Base-by-base conservation (phyloP, 2,113 vertebrate genomes). In the Agapornis roseicollis region DNA sequence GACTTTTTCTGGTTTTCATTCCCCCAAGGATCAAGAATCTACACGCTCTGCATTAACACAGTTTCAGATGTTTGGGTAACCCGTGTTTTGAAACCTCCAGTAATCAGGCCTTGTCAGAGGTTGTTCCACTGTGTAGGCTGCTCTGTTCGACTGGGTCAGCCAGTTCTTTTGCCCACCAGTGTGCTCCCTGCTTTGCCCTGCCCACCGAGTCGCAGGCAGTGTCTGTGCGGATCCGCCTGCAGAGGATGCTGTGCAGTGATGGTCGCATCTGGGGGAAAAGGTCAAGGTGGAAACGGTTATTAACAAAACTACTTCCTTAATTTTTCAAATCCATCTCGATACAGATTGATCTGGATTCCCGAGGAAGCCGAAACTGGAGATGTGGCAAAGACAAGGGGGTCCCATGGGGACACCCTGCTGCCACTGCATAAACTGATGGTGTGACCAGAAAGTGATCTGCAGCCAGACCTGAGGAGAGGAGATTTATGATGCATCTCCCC, bases 181-280 rank as follows among this genome's bases (percentile, higher is more conserved):
- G 3, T 70, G 77, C 39, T n/a, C 47, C 44, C 50, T 74, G 53
- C 22, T 27, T 19, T 29, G 44, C 37, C 61, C 35, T 70, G 1
- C 49, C 46, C 53, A 28, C 41, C 0, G 0, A 35, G 19, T 19
- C 0, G 0, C 37, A 13, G 6, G 11, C 47, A 37, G 44, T 0
- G 0, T 41, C 47, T 41, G 7, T 37, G 42, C 70, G 29, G 33
- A 63, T 60, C 23, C 22, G 44, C 11, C 37, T 44, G 71, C n/a
- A 29, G 5, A 69, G 13, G 63, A 70, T 81, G 53, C 52, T n/a
- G 19, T 37, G n/a, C 13, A 12, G 53, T 31, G 33, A 85, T 72
- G 55, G 52, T 37, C 6, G 2, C 56, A 55, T 1, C 24, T 35
- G 6, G 7, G 50, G 33, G 7, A 84, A 72, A 44, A 82, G 31